Conservation (phyloP, 2,113 vertebrate species). For the Corythornis cristatus region DNA sequence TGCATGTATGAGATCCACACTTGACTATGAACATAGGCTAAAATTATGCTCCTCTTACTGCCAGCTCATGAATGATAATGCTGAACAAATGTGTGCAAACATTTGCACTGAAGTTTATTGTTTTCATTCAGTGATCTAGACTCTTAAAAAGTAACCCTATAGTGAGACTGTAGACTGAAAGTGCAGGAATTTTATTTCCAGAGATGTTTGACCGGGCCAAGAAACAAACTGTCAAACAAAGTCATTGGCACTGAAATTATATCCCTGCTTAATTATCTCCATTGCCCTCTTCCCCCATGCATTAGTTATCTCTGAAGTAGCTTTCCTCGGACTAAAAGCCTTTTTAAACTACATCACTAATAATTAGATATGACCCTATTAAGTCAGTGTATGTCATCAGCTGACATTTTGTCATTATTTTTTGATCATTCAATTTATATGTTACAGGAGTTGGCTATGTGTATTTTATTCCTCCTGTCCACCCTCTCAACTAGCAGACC, state of each 20-base stretch:
- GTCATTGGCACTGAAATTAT: constrained; percentile 11
- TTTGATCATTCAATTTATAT: constrained; percentile 51
- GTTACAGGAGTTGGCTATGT: constrained; percentile 47
- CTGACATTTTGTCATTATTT: constrained; percentile 41
- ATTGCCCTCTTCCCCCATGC: neutral
- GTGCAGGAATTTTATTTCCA: constrained; percentile 1
- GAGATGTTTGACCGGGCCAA: neutral
- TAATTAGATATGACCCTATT: constrained; percentile 37
- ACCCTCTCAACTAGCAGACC: neutral
- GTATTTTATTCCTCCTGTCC: constrained; percentile 9
- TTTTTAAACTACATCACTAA: constrained; percentile 13
- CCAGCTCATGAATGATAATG: neutral
- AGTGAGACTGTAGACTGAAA: neutral
- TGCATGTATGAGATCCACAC: neutral
- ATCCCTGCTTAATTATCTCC: constrained; percentile 2
- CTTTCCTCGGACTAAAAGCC: constrained; percentile 5
- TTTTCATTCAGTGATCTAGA: neutral
- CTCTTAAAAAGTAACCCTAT: neutral
- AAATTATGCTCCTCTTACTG: neutral
- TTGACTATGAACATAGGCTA: neutral
- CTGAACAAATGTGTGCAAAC: neutral
- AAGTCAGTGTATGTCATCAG: constrained; percentile 5
- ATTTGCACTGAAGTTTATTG: neutral
- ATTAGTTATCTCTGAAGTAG: constrained; percentile 35
- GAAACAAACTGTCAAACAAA: constrained; percentile 50